Conservation (phyloP, 2,113 vertebrate species). For the Egretta garzetta region DNA sequence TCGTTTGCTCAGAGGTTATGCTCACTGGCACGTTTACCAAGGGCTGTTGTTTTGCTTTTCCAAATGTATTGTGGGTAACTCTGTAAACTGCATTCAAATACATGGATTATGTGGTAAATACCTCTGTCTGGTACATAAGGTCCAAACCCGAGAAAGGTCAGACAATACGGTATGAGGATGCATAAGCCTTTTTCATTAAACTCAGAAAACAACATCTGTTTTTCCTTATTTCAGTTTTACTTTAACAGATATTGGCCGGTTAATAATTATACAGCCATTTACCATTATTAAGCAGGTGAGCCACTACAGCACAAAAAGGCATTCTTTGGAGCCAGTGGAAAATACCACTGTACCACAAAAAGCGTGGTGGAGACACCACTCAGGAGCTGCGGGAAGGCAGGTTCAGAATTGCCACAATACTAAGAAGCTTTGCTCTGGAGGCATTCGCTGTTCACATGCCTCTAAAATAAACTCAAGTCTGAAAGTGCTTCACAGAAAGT, state of each 20-base stretch:
- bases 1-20: background rate
- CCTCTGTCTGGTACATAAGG: background rate
- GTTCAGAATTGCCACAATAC: background rate
- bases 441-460: background rate
- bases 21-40: background rate
- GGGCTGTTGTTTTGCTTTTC: constrained; percentile 13
- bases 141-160: background rate
- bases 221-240: constrained; percentile 35
- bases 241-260: constrained; percentile 11
- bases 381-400: background rate
- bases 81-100: background rate
- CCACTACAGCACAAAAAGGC: background rate
- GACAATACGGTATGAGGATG: background rate
- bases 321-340: background rate
- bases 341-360: background rate
- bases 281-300: constrained; percentile 11
- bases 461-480: background rate
- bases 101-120: background rate
- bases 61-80: background rate
- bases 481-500: background rate
- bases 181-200: constrained; percentile 56
- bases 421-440: background rate
- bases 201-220: constrained; percentile 55
- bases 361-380: background rate
- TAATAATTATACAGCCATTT: constrained; percentile 44